Conservation (phyloP, 2,888 invertebrate species). For the Lymantria monacha region DNA sequence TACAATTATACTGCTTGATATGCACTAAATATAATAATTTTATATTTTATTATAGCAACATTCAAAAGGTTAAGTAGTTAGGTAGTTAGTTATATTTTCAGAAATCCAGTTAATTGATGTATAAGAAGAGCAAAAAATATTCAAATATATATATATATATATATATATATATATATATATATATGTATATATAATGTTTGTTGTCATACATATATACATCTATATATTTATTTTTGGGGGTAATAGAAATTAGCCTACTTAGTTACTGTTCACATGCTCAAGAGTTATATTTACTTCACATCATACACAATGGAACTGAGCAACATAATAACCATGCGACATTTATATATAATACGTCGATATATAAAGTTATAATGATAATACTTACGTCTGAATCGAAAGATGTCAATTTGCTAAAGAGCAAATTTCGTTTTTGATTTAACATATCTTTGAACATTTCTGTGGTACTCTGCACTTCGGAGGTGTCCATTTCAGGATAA, state of each 20-base stretch:
- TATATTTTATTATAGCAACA: no score
- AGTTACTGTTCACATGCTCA: slow-evolving; percentile 34
- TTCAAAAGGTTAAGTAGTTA: no score
- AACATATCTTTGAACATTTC: slow-evolving; percentile 97
- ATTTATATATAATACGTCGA: neutral
- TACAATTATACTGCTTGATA: no score
- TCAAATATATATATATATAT: no score
- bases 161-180: no score
- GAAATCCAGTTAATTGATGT: no score
- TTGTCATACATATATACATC: no score
- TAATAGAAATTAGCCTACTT: neutral
- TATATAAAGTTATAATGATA: neutral
- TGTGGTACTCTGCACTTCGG: slow-evolving; percentile 89
- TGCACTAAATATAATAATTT: no score
- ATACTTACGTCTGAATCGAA: slow-evolving; percentile 94
- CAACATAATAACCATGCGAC: slow-evolving; percentile 49
- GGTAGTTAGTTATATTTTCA: no score
- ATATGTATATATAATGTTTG: no score
- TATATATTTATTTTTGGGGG: neutral
- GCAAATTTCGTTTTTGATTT: slow-evolving; percentile 93
- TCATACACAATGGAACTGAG: slow-evolving; percentile 13
- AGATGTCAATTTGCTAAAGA: slow-evolving; percentile 93
- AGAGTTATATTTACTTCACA: slow-evolving; percentile 17
- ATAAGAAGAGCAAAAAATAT: no score
- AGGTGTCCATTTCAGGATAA: slow-evolving; percentile 84